Conservation (phyloP, 2,888 invertebrate genomes). For the Microctonus brassicae region DNA sequence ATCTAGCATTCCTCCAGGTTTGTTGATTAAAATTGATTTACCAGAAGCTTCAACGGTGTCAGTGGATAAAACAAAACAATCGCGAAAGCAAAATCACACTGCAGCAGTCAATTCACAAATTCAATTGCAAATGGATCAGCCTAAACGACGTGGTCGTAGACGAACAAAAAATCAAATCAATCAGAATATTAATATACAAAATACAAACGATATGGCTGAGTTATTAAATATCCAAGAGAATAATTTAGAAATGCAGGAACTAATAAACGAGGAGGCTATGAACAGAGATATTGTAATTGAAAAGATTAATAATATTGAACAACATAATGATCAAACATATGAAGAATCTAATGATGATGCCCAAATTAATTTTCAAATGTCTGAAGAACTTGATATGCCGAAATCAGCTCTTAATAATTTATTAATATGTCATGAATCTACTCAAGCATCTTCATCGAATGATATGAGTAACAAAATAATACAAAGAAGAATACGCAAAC, state of each 20-base stretch:
- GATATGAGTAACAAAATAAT: background rate
- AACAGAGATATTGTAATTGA: constrained; percentile 9
- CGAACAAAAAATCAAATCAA: background rate
- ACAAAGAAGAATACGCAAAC: background rate
- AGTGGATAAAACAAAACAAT: constrained; percentile 41
- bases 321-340: background rate
- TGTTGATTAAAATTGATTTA: constrained; percentile 65
- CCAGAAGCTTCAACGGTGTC: constrained; percentile 56
- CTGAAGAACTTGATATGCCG: constrained; percentile 3
- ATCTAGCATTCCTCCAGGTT: constrained; percentile 65
- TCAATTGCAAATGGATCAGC: background rate
- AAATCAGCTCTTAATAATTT: background rate
- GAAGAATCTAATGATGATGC: constrained; percentile 1
- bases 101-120: background rate
- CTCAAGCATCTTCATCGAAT: background rate
- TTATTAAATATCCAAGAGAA: background rate
- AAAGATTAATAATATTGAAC: background rate
- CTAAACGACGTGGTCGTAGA: background rate
- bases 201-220: background rate
- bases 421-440: background rate
- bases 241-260: background rate
- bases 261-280: background rate
- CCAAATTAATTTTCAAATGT: background rate
- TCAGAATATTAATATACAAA: background rate
- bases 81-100: constrained; percentile 40